Conservation (phyloP, 2,113 vertebrate species). For the Oryzias melastigma region DNA sequence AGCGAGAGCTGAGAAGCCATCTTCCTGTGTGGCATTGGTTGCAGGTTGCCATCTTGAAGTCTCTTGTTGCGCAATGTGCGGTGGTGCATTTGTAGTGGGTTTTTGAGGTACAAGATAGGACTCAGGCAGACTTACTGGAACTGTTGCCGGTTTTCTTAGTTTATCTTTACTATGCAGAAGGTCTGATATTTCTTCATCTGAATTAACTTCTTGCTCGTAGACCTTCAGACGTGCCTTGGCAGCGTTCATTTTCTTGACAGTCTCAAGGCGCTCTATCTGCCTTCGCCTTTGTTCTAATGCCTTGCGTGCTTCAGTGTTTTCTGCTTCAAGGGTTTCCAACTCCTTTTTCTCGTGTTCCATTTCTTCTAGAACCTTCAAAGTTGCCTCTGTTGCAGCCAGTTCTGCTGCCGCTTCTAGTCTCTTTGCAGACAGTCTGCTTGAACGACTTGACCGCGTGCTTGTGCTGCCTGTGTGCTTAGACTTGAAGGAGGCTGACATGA, state of each 20-base stretch:
- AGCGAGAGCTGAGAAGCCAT: neutral
- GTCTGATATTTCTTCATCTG: slow-evolving; percentile 3
- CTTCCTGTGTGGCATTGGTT: slow-evolving; percentile 2
- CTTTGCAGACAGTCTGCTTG: neutral
- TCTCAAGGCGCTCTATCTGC: neutral
- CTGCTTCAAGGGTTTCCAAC: neutral
- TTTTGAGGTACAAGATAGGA: neutral
- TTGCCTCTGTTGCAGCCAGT: neutral
- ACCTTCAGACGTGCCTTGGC: slow-evolving; percentile 2
- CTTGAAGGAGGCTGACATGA: too few species aligned
- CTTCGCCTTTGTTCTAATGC: neutral
- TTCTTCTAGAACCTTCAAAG: neutral
- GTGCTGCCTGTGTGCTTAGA: too few species aligned
- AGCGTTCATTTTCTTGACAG: neutral
- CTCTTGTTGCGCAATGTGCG: neutral
- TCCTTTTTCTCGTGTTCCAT: slow-evolving; percentile 7
- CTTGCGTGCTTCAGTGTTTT: neutral
- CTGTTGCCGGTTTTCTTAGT: neutral
- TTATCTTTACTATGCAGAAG: neutral
- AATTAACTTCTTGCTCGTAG: neutral
- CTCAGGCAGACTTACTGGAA: neutral
- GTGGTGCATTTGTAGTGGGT: neutral
- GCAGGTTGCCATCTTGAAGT: neutral
- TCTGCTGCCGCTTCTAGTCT: slow-evolving; percentile 2
- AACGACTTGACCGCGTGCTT: too few species aligned